Conservation (phyloP, 1,140 invertebrate species). For the Magallana angulata region DNA sequence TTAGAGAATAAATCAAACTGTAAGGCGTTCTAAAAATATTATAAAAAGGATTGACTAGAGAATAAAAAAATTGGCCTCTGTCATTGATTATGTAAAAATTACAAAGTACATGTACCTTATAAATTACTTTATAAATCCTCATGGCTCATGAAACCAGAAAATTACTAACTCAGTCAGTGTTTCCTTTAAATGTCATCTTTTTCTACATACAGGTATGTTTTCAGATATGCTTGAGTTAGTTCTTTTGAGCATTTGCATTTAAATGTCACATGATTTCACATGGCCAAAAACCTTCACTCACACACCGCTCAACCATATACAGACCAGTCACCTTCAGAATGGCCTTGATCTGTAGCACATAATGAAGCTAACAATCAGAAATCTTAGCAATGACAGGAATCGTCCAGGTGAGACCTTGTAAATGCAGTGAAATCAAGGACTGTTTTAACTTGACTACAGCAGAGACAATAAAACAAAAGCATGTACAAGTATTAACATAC, state of each 20-base stretch:
- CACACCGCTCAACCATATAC: background rate
- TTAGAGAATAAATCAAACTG: too few species aligned
- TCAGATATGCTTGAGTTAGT: background rate
- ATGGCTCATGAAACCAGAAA: background rate
- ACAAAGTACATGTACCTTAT: background rate
- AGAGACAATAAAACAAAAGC: too few species aligned
- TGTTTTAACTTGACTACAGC: too few species aligned
- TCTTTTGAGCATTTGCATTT: background rate
- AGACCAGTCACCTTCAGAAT: background rate
- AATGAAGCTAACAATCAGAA: too few species aligned
- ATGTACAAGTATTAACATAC: background rate
- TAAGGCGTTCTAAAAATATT: too few species aligned
- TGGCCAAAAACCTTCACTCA: background rate
- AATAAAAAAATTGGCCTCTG: too few species aligned
- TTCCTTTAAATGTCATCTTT: background rate
- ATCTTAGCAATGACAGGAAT: too few species aligned
- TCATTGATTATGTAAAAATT: too few species aligned
- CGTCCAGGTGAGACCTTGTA: too few species aligned
- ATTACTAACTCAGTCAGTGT: background rate
- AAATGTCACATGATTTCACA: constrained; percentile 20
- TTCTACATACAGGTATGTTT: background rate
- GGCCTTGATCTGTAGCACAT: background rate
- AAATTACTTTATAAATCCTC: constrained; percentile 27
- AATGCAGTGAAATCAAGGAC: too few species aligned
- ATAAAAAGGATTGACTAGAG: too few species aligned